Conservation (phyloP, 2,797 vertebrate species). For the Parauchenoglanis ngamensis region DNA sequence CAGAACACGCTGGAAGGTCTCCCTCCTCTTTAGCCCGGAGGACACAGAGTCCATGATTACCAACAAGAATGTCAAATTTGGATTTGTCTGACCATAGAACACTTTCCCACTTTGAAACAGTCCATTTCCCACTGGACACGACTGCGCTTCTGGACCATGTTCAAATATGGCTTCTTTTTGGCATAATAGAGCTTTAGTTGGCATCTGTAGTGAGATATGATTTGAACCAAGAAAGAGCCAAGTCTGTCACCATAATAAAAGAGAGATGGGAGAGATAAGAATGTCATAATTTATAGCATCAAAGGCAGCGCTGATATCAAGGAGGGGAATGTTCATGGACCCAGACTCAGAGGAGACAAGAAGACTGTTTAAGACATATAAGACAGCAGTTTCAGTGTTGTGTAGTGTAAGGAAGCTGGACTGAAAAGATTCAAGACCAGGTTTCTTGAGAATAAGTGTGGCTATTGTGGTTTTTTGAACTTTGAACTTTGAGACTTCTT, state of each 20-base stretch:
- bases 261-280: neutral
- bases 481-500: neutral
- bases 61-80: too few relatives aligned
- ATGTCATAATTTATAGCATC: neutral
- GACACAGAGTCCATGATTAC: too few relatives aligned
- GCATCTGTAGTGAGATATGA: neutral
- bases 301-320: neutral
- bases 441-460: neutral
- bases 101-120: too few relatives aligned
- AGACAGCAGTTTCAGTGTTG: neutral
- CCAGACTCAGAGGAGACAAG: neutral
- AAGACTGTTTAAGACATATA: neutral
- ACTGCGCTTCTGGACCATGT: too few relatives aligned
- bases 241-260: neutral
- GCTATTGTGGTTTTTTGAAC: neutral
- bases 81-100: too few relatives aligned
- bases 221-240: neutral
- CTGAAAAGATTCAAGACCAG: neutral
- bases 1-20: too few relatives aligned
- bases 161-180: too few relatives aligned
- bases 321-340: neutral
- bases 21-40: too few relatives aligned
- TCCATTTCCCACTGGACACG: too few relatives aligned
- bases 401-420: neutral
- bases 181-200: too few relatives aligned